Evolutionary conservation across 2,888 invertebrate species (phyloP).

Genomic region (Athalia circularis): DNA sequence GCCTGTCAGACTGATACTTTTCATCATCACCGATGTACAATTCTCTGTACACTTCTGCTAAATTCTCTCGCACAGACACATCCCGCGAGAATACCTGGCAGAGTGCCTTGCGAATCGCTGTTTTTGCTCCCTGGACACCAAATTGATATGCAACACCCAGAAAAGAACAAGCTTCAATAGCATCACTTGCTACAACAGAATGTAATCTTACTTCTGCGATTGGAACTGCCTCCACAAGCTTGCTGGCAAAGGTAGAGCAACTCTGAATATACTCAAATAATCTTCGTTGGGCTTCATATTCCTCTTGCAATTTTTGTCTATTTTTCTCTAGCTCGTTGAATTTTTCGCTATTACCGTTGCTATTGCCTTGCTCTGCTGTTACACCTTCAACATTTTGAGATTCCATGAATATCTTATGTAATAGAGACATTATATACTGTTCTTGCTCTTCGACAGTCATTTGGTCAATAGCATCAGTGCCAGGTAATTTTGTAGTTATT

Average conservation of each 20-base stretch:
- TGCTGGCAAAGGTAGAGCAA: conserved; percentile 75
- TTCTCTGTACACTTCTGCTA: conserved; percentile 66
- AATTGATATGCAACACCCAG: conserved; percentile 89
- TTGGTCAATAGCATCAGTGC: conserved; percentile 53
- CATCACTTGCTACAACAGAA: conserved; percentile 85
- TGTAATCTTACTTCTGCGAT: conserved; percentile 85
- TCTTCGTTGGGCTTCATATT: conserved; percentile 78
- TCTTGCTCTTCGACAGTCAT: conserved; percentile 58
- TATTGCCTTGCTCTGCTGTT: conserved; percentile 47
- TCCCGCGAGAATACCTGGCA: conserved; percentile 67
- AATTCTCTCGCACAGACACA: conserved; percentile 67
- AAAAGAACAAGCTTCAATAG: conserved; percentile 92
- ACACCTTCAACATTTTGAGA: conserved; percentile 59
- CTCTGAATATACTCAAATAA: conserved; percentile 83
- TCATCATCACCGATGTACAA: conserved; percentile 61
- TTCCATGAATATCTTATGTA: conserved; percentile 68
- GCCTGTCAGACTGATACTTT: conserved; percentile 58
- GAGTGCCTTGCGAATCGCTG: conserved; percentile 75
- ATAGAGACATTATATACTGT: conserved; percentile 60
- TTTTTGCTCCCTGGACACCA: conserved; percentile 83
- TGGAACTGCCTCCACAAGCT: conserved; percentile 77
- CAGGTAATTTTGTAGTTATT: conserved; percentile 53
- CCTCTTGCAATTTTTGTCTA: conserved; percentile 74
- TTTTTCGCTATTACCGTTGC: conserved; percentile 47
- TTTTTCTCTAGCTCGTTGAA: conserved; percentile 52